phyloP scores from a whole-genome alignment of 2,113 vertebrate species.

The Heterochromis multidens region DNA sequence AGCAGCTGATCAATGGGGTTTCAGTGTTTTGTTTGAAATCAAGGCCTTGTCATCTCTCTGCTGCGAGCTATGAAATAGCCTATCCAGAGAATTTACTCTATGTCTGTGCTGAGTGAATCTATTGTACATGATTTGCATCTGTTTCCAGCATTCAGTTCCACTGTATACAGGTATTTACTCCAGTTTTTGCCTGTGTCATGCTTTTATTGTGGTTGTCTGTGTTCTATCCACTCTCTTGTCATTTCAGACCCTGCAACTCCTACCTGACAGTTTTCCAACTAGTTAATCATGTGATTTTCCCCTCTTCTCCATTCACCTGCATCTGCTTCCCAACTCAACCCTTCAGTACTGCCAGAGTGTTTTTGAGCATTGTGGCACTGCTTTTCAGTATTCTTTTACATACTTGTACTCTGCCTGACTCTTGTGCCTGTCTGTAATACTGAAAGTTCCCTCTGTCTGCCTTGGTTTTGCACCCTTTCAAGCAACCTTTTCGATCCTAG shows the following conservation, averaged over 20 bases:
- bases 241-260: not conserved
- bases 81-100: not conserved
- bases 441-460: not conserved
- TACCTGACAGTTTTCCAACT: not conserved
- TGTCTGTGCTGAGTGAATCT: not conserved
- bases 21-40: not conserved
- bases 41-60: accelerated
- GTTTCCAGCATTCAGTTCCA: not conserved
- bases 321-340: not conserved
- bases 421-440: not conserved
- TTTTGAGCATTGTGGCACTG: not conserved
- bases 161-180: not conserved
- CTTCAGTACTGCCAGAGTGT: not conserved
- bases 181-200: not conserved
- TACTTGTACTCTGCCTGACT: not conserved
- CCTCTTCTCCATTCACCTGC: not conserved
- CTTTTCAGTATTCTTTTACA: not conserved
- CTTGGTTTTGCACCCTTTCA: not conserved
- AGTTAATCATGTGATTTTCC: not conserved
- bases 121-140: not conserved
- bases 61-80: not conserved
- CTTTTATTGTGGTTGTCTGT: not conserved
- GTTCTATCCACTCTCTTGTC: not conserved
- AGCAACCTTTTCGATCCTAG: not conserved
- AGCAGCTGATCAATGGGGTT: not conserved